These are phyloP conservation scores for Hydropsyche betteni DNA, from an alignment of 2,888 invertebrate genomes.

Conservation along the genomic window DNA sequence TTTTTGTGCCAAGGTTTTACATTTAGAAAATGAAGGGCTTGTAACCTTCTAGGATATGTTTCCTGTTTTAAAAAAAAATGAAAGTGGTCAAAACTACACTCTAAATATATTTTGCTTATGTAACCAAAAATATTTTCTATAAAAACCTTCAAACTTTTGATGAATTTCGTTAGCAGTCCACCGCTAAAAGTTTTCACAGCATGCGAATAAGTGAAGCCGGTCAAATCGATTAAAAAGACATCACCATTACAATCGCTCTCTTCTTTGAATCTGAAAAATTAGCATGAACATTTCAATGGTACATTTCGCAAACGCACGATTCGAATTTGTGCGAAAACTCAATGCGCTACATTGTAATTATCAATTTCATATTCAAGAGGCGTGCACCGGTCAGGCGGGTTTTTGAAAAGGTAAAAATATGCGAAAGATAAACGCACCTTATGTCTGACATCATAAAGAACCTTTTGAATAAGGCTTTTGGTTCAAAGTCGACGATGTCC, in stretches of 20 bases:
- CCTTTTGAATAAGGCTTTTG: slow-evolving; percentile 49
- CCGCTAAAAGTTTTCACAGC: slow-evolving; percentile 46
- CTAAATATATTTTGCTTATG: too few relatives aligned
- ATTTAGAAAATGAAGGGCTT: slow-evolving; percentile 47
- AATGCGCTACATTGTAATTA: too few relatives aligned
- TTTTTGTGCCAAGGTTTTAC: slow-evolving; percentile 48
- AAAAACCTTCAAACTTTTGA: slow-evolving; percentile 47
- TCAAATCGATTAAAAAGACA: slow-evolving; percentile 48
- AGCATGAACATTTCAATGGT: background rate
- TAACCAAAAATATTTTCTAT: background rate
- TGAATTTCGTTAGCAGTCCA: slow-evolving; percentile 43
- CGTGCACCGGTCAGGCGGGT: too few relatives aligned
- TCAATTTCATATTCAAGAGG: too few relatives aligned
- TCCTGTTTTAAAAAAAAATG: slow-evolving; percentile 34
- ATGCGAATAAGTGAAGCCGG: slow-evolving; percentile 45
- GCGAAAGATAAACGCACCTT: slow-evolving; percentile 38
- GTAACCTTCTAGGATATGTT: slow-evolving; percentile 44
- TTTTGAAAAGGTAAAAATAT: background rate
- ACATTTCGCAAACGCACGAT: background rate
- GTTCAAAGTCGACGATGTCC: slow-evolving; percentile 44
- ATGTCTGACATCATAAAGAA: slow-evolving; percentile 50
- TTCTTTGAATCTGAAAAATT: slow-evolving; percentile 47
- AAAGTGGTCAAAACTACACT: background rate
- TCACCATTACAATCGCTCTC: slow-evolving; percentile 45
- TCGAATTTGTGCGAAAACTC: background rate